Conservation (phyloP, 2,888 invertebrate species). For the Polyploca ridens region DNA sequence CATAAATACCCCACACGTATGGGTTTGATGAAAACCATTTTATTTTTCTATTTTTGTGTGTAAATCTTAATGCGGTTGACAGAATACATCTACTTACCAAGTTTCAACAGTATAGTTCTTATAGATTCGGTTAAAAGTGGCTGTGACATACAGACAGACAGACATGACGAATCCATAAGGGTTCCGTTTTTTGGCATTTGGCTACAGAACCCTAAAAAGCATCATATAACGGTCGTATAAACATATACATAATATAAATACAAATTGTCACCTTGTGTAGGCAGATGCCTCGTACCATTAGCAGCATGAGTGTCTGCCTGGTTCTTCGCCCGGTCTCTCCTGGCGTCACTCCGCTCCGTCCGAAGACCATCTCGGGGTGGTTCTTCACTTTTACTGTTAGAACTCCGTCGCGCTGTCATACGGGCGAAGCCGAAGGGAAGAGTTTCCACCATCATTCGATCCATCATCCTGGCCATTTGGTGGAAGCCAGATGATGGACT, state of each 20-base stretch:
- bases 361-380: slow-evolving; percentile 65
- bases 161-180: too few relatives aligned
- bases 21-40: too few relatives aligned
- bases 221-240: background rate
- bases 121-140: too few relatives aligned
- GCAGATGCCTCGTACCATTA: slow-evolving; percentile 73
- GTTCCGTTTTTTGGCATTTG: too few relatives aligned
- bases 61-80: too few relatives aligned
- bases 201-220: too few relatives aligned
- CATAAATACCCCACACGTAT: too few relatives aligned
- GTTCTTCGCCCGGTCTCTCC: slow-evolving; percentile 55
- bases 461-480: slow-evolving; percentile 91
- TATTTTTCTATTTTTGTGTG: too few relatives aligned
- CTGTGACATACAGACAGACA: too few relatives aligned
- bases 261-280: slow-evolving; percentile 66
- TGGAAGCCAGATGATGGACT: slow-evolving; percentile 86
- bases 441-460: slow-evolving; percentile 87
- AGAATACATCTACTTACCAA: too few relatives aligned
- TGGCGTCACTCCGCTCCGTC: slow-evolving; percentile 55
- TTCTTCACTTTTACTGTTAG: slow-evolving; percentile 44
- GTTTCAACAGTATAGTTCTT: too few relatives aligned
- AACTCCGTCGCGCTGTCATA: slow-evolving; percentile 82
- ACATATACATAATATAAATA: slow-evolving; percentile 12
- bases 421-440: slow-evolving; percentile 87
- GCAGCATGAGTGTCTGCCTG: slow-evolving; percentile 56